These are phyloP conservation scores for Sphinx pinastri DNA, from an alignment of 2,888 invertebrate genomes.

Conservation along the genomic window DNA sequence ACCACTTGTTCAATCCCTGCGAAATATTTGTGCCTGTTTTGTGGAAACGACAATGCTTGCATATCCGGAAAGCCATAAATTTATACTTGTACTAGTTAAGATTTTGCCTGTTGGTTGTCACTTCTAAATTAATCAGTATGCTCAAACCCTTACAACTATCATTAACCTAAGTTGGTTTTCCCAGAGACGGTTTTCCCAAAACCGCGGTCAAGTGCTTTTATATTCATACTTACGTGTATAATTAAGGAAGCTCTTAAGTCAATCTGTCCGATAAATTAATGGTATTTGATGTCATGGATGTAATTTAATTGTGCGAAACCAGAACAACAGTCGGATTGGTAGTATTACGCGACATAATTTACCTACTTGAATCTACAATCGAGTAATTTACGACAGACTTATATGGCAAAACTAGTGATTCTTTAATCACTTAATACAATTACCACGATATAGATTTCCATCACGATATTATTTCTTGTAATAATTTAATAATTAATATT, in stretches of 20 bases:
- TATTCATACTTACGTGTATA: conserved; percentile 29
- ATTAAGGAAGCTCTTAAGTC: conserved; percentile 28
- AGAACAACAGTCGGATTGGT: not conserved
- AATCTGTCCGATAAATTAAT: not conserved
- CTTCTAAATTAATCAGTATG: not conserved
- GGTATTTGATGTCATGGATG: not conserved
- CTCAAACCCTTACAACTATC: not conserved
- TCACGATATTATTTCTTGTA: not conserved
- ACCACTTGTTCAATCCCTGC: too few relatives aligned
- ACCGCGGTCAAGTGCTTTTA: conserved; percentile 19
- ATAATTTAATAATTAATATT: too few relatives aligned
- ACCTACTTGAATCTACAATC: conserved; percentile 3
- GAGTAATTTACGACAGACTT: not conserved
- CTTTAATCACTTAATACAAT: not conserved
- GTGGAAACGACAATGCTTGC: too few relatives aligned
- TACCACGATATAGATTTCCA: not conserved
- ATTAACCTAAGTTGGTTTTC: conserved; percentile 34
- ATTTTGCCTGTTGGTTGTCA: too few relatives aligned
- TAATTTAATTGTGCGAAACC: not conserved
- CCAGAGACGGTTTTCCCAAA: conserved; percentile 37
- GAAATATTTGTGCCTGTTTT: too few relatives aligned
- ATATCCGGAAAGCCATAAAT: too few relatives aligned
- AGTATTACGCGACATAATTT: conserved; percentile 1
- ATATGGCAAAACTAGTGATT: conserved; percentile 6
- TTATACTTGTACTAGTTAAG: too few relatives aligned